phyloP scores from a whole-genome alignment of 2,113 vertebrate species.

The Microcebus tavaratra region DNA sequence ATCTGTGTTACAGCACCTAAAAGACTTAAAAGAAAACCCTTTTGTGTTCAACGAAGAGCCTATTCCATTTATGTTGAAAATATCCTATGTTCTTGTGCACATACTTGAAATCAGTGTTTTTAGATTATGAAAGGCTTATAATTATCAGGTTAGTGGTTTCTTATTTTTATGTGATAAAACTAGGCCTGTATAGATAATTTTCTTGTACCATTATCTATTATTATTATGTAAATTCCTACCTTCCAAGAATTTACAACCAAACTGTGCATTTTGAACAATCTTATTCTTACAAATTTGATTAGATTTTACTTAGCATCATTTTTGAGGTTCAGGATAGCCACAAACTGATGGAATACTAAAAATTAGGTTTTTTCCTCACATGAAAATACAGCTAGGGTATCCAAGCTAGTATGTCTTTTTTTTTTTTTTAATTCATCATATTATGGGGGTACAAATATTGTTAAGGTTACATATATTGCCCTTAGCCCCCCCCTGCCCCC shows the following conservation, averaged over 20 bases:
- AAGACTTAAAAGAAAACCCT: neutral
- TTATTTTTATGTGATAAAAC: neutral
- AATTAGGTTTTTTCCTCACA: neutral
- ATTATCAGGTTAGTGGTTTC: neutral
- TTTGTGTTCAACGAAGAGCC: neutral
- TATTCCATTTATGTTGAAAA: neutral
- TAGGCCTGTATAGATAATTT: neutral
- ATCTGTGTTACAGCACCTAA: neutral
- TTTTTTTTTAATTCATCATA: no score
- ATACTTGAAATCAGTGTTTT: constrained; percentile 15
- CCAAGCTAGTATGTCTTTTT: neutral
- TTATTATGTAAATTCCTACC: neutral
- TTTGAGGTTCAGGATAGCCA: constrained; percentile 27
- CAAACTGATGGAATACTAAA: neutral
- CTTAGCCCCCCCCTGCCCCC: no score
- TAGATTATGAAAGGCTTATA: constrained; percentile 8
- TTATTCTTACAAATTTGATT: neutral
- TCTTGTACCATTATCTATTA: neutral
- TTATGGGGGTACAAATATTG: no score
- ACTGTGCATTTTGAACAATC: neutral
- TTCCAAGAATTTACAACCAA: neutral
- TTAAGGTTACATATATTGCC: no score
- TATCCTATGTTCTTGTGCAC: neutral
- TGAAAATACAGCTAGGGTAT: constrained; percentile 12
- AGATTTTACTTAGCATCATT: neutral